Evolutionary conservation across 1,140 invertebrate species (phyloP).

Genomic region (Zaprionus ghesquierei): DNA sequence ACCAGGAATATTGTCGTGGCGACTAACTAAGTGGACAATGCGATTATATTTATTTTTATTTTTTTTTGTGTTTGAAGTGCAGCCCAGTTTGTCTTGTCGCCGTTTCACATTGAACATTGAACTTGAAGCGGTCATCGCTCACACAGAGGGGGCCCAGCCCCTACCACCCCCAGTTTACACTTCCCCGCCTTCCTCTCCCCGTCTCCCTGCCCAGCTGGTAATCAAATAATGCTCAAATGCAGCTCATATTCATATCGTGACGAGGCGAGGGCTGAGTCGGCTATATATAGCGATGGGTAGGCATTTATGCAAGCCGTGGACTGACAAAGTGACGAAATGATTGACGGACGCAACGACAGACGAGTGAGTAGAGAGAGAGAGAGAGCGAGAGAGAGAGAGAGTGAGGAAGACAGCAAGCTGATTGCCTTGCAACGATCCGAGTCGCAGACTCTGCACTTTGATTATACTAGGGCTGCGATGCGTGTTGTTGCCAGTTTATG

Average conservation of each 20-base stretch:
- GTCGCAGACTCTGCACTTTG: background rate
- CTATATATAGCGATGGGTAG: background rate
- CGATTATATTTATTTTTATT: background rate
- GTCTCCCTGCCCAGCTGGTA: background rate
- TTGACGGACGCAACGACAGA: conserved; percentile 7
- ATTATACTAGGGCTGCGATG: background rate
- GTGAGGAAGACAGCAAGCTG: conserved; percentile 16
- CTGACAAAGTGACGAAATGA: conserved; percentile 30
- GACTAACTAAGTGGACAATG: conserved; percentile 1
- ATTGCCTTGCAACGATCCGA: conserved; percentile 12
- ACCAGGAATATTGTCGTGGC: background rate
- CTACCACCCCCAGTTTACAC: background rate
- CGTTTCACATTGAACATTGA: background rate
- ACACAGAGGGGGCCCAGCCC: background rate
- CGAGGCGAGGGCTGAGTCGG: background rate
- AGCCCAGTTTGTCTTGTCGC: background rate
- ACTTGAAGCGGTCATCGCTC: background rate
- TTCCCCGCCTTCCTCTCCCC: background rate
- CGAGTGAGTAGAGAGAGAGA: background rate
- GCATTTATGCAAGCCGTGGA: conserved; percentile 7
- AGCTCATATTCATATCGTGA: background rate
- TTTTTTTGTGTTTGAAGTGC: background rate
- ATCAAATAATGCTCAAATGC: background rate
- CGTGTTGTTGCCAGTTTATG: conserved; percentile 28
- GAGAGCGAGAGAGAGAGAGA: conserved; percentile 3